phyloP scores from a whole-genome alignment of 2,888 invertebrate species.

The Oscheius onirici region DNA sequence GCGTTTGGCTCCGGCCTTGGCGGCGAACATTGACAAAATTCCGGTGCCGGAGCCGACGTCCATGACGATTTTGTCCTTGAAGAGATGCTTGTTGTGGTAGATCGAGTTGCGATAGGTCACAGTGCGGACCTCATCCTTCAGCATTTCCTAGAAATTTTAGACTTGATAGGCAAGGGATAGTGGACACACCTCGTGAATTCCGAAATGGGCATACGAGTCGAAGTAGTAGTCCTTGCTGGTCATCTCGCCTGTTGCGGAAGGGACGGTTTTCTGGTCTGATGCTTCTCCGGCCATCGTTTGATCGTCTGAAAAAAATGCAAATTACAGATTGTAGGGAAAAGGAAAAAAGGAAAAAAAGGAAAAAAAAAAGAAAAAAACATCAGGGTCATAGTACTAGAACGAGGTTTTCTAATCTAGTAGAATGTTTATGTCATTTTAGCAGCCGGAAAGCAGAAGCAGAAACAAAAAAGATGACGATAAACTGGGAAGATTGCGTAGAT shows the following conservation, averaged over 20 bases:
- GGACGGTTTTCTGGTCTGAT: not conserved
- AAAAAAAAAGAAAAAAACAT: not conserved
- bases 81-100: conserved; percentile 90
- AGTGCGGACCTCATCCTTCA: conserved; percentile 98
- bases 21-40: conserved; percentile 99
- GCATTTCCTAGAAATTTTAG: conserved; percentile 82
- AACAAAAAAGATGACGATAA: no score
- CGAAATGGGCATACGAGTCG: conserved; percentile 99
- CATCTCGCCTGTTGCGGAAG: conserved; percentile 80
- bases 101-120: conserved; percentile 97
- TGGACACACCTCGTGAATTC: conserved; percentile 86
- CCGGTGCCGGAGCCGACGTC: conserved; percentile 99
- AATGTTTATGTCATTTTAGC: no score
- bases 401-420: no score
- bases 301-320: not conserved
- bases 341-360: not conserved
- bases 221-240: conserved; percentile 99
- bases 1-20: conserved; percentile 93
- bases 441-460: no score
- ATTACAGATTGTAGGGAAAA: not conserved
- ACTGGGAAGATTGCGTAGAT: no score
- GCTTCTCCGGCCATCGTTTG: not conserved
- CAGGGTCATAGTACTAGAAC: no score
- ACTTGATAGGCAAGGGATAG: not conserved
- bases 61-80: conserved; percentile 87